Evolutionary conservation across 2,888 invertebrate species (phyloP), one percentile per base, ranked within the genome.

Genomic region (Drosophila longiperda): DNA sequence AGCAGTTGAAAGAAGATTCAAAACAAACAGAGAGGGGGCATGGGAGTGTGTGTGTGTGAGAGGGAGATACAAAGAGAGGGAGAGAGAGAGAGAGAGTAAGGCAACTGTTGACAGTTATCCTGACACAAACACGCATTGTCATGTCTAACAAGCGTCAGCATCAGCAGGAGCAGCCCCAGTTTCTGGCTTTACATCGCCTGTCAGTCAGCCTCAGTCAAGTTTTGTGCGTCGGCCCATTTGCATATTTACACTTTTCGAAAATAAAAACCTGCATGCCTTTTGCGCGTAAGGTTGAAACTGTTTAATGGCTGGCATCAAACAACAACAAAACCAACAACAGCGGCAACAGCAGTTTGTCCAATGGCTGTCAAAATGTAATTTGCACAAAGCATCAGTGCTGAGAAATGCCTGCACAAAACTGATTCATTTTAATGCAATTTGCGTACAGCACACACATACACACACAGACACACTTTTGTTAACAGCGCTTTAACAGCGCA

Each of bases 121-220:
- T 88, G 86, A 89, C 86, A 89, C 73, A 87, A 89, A 86, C 86
- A 86, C 83, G 88, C 86, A 86, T 85, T 89, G 86, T 89, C 81
- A 85, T 85, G 88, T 87, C 86, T 89, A 85, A 89, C 86, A 86
- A 87, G 86, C 85, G 61, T 75, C 85, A 87, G 83, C 53, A 50
- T 57, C 78, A 73, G 29, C 29, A 29, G 29, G 29, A 29, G 29
- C 29, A 29, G 52, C 40, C 38, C 49, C 50, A 53, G 66, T 29
- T 32, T 61, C 53, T 15, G 66, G 9, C 83, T 63, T 69, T 63
- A 73, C 75, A 75, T 81, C 70, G 72, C 76, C 71, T 79, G 84
- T 88, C 89, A 88, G 71, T 88, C 82, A 87, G 70, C 53, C 66
- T 70, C 78, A 71, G 75, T 66, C 64, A 72, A 63, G 66, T 54